Evolutionary conservation across 2,797 vertebrate species (phyloP).

Genomic region (Champsocephalus esox): DNA sequence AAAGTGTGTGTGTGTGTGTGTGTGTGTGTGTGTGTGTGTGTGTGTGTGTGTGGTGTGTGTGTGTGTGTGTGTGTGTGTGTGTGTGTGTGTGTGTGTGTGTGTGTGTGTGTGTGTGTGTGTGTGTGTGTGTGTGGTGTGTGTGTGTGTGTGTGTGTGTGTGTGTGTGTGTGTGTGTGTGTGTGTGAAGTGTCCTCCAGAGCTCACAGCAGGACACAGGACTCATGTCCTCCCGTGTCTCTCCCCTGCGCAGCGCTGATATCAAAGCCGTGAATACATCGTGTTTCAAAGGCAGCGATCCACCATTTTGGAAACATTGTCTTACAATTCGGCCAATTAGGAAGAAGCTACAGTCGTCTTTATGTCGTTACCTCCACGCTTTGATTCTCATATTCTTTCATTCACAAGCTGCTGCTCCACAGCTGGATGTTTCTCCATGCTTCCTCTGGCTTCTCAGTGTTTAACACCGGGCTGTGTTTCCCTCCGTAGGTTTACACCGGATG

Average conservation of each 20-base stretch:
- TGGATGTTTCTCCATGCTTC: too few species aligned
- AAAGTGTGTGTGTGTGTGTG: too few species aligned
- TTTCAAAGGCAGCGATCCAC: too few species aligned
- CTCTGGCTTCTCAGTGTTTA: neutral
- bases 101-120: too few species aligned
- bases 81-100: too few species aligned
- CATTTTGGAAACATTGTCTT: slow-evolving; percentile 4
- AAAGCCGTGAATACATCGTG: slow-evolving; percentile 20
- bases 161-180: too few species aligned
- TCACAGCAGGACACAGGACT: neutral
- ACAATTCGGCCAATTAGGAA: neutral
- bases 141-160: too few species aligned
- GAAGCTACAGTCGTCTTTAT: neutral
- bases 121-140: too few species aligned
- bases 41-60: too few species aligned
- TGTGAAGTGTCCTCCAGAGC: slow-evolving; percentile 11
- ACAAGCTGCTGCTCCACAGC: neutral
- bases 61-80: too few species aligned
- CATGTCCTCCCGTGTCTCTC: neutral
- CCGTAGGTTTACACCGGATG: slow-evolving; percentile 93
- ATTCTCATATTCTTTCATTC: neutral
- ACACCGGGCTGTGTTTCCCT: neutral
- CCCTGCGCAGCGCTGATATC: neutral
- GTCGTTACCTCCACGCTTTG: neutral
- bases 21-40: neutral